phyloP scores from a whole-genome alignment of 2,113 vertebrate genomes.

The Myiozetetes cayanensis region DNA sequence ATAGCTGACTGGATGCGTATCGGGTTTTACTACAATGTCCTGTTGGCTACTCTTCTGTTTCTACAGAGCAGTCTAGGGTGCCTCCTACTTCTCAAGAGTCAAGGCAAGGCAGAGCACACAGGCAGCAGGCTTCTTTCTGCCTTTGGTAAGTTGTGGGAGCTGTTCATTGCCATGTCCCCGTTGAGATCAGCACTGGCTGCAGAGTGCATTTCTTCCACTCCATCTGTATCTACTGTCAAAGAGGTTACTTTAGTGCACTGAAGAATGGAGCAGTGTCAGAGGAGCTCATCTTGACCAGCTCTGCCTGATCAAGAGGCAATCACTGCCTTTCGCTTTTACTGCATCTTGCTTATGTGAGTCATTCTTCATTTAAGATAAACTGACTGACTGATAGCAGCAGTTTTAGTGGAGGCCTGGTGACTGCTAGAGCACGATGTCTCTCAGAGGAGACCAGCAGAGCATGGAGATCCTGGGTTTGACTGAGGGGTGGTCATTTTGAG shows the following conservation, averaged over 20 bases:
- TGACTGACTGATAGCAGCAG: background rate
- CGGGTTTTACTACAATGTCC: background rate
- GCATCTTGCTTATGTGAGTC: background rate
- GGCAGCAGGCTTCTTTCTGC: background rate
- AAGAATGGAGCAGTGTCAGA: background rate
- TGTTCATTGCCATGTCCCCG: background rate
- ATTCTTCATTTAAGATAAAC: background rate
- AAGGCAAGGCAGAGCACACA: background rate
- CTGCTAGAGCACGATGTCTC: background rate
- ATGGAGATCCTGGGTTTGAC: background rate
- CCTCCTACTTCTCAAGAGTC: background rate
- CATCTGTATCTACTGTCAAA: background rate
- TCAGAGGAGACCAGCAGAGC: background rate
- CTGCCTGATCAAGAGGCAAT: background rate
- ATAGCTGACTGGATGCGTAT: background rate
- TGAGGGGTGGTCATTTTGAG: background rate
- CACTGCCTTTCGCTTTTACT: background rate
- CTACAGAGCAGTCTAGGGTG: background rate
- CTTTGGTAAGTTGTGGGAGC: background rate
- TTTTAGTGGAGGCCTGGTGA: background rate
- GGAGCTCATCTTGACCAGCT: background rate
- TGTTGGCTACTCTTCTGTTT: background rate
- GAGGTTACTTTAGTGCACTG: background rate
- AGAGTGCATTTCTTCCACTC: background rate
- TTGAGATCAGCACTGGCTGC: background rate